A percentile compares a stretch with the other conserved stretches of the same genome.
phyloP scores from a whole-genome alignment of 2,113 vertebrate species.

The Chionodraco myersi region DNA sequence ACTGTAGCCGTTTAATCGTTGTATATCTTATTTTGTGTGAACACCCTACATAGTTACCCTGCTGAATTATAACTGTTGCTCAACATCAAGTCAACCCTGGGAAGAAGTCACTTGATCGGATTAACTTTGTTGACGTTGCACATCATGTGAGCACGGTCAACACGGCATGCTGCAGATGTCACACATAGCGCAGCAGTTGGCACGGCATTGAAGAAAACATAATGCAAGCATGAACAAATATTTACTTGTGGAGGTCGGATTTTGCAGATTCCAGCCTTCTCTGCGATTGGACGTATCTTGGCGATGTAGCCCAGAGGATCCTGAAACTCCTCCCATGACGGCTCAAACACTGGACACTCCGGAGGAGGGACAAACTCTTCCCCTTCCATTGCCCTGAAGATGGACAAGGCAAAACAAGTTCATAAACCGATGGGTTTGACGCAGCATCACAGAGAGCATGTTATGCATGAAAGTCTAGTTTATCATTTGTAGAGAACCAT shows the following conservation, averaged over 20 bases:
- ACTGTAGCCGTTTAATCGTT: not conserved
- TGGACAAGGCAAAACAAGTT: slow-evolving; percentile 17
- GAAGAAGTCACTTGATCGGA: not conserved
- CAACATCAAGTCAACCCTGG: no score
- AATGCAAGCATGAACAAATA: slow-evolving; percentile 16
- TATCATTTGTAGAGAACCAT: slow-evolving; percentile 1
- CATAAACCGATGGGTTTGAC: not conserved
- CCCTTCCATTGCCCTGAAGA: slow-evolving; percentile 82
- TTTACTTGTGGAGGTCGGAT: slow-evolving; percentile 95
- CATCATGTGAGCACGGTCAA: not conserved
- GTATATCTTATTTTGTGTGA: not conserved
- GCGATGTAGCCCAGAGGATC: slow-evolving; percentile 96
- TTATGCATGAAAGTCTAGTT: not conserved
- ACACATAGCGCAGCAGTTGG: not conserved
- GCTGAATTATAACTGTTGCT: no score
- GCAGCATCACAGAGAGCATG: not conserved
- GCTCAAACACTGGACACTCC: slow-evolving; percentile 98
- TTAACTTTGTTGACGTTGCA: not conserved
- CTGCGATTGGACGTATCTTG: slow-evolving; percentile 96
- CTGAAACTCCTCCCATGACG: slow-evolving; percentile 97
- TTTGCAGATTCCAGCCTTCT: slow-evolving; percentile 98
- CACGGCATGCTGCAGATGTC: not conserved
- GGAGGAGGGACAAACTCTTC: slow-evolving; percentile 96
- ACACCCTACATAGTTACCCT: not conserved
- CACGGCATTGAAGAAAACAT: not conserved